Evolutionary conservation across 2,888 invertebrate species (phyloP).

Genomic region (Pammene aurita): DNA sequence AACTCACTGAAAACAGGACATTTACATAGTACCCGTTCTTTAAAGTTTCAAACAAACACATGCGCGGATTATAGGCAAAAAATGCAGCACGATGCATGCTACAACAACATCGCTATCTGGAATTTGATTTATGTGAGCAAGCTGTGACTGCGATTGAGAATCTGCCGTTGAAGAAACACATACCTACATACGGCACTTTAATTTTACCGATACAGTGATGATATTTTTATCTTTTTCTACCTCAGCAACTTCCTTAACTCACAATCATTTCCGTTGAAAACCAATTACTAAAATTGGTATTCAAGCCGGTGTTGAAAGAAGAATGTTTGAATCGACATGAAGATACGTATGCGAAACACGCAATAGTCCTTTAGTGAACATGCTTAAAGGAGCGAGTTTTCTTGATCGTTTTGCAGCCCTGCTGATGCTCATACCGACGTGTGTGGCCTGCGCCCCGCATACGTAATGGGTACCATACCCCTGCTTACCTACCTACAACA

Average conservation of each 20-base stretch:
- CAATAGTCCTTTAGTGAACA: conserved; percentile 14
- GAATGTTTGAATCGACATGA: conserved; percentile 12
- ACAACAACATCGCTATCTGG: no score
- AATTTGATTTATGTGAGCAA: neutral
- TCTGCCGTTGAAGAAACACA: neutral
- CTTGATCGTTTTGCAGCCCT: conserved; percentile 34
- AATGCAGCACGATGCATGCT: no score
- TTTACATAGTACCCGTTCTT: neutral
- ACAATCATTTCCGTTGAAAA: conserved; percentile 9
- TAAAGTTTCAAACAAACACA: neutral
- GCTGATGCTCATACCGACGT: conserved; percentile 32
- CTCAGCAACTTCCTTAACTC: conserved; percentile 1
- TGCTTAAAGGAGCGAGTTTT: conserved; percentile 22
- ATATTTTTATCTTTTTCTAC: conserved; percentile 5
- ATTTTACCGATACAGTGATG: neutral
- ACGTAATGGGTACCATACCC: conserved; percentile 41
- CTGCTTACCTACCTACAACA: conserved; percentile 42
- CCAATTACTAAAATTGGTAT: conserved; percentile 13
- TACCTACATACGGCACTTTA: neutral
- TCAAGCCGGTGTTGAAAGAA: conserved; percentile 1
- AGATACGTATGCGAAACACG: conserved; percentile 19
- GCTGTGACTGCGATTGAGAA: neutral
- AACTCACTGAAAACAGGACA: conserved; percentile 2
- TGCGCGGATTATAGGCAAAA: no score
- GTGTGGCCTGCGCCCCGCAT: conserved; percentile 41